phyloP scores from a whole-genome alignment of 1,140 invertebrate genomes.

The Ostrea denselamellosa region DNA sequence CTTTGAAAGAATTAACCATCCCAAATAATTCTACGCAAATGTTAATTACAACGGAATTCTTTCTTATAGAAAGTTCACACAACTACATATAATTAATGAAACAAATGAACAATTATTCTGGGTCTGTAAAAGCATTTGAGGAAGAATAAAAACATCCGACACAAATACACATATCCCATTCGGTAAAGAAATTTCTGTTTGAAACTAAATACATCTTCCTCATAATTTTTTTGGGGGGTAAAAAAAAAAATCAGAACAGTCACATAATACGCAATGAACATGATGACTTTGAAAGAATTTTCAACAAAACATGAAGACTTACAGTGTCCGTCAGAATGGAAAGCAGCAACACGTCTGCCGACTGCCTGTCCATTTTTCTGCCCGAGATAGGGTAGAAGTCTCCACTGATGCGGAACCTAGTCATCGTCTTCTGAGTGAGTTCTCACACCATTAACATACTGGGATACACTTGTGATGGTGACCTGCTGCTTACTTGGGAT shows the following conservation, averaged over 20 bases:
- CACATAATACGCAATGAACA: neutral
- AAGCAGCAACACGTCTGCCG: neutral
- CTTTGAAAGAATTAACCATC: too few species aligned
- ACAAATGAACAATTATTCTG: too few species aligned
- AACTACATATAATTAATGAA: too few species aligned
- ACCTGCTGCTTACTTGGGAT: neutral
- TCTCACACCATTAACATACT: neutral
- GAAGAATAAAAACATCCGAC: too few species aligned
- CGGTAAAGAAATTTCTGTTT: too few species aligned
- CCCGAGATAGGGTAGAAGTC: neutral
- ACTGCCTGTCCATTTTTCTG: slow-evolving; percentile 6
- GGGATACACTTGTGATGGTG: neutral
- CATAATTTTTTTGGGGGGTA: neutral
- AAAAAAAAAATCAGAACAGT: neutral
- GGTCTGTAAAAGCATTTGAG: too few species aligned
- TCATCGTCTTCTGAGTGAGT: neutral
- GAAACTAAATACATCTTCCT: too few species aligned
- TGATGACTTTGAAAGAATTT: too few species aligned
- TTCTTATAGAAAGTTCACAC: too few species aligned
- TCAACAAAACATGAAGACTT: neutral
- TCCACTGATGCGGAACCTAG: slow-evolving; percentile 6
- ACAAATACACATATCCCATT: too few species aligned
- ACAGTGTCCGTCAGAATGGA: neutral
- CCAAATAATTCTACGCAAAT: too few species aligned
- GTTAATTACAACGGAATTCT: too few species aligned